Evolutionary conservation across 2,888 invertebrate species (phyloP), one percentile per base, ranked within the genome.

Genomic region (Polymixis lichenea): DNA sequence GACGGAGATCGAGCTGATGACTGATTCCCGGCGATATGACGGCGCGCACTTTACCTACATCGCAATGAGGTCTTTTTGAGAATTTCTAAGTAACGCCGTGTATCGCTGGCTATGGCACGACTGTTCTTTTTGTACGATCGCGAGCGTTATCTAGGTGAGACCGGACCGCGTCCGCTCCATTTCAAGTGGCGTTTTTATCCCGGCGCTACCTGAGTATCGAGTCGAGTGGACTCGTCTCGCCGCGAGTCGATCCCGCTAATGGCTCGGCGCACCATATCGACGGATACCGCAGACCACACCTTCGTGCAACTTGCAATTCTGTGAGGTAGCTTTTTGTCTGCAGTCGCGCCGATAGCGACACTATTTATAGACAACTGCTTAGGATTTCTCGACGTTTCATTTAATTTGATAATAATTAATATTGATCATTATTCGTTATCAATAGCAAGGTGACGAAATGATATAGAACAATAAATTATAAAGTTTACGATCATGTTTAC

Each of bases 121-220:
- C 87, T 87, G 89, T 90, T 84, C 85, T 86, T 88, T 91, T 90
- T 90, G 90, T 93, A 81, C 89, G 91, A 89, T 86, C 76, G 88
- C 83, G 77, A 81, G 88, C 90, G 92, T 94, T 95, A 95, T 95
- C 95, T 95, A 95, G 95, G 95, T 93, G 94, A 94, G 93, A 87
- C 90, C 91, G 92, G 85, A 89, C 90, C 91, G 92, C 92, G 95
- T 92, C 92, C 94, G 95, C 86, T 95, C 94, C 95, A 93, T 95
- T 94, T 95, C 92, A 91, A 96, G 95, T 95, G 94, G 93, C 91
- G 95, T 95, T 96, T 96, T 95, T 95, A 95, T 96, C 94, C 95
- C 94, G 93, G 90, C 92, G 90, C 95, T 96, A 96, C 95, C 95
- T 96, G 96, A 92, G 91, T 82, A 84, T 70, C 87, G 88, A 85